These are phyloP conservation scores for Scrobipalpa atriplicella DNA, from an alignment of 2,888 invertebrate species.

Conservation along the genomic window DNA sequence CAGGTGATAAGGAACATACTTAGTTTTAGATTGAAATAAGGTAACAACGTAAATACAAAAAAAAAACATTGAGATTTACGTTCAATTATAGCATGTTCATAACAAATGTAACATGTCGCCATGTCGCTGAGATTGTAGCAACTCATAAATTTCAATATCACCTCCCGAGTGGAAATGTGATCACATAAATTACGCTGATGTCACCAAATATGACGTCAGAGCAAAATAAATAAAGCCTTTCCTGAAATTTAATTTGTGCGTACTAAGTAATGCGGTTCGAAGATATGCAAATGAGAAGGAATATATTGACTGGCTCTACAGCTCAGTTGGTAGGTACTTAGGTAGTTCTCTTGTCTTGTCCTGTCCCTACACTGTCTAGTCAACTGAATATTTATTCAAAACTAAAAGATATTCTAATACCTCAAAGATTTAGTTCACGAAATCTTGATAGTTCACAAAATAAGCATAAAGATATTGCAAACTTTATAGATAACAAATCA, in stretches of 20 bases:
- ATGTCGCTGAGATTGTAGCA: constrained; percentile 22
- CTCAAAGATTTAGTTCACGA: too few species aligned
- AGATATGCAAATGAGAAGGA: neutral
- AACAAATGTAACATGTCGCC: constrained; percentile 1
- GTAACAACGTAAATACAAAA: too few species aligned
- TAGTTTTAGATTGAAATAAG: too few species aligned
- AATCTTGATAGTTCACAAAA: too few species aligned
- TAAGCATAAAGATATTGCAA: neutral
- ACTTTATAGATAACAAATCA: too few species aligned
- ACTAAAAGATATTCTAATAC: neutral
- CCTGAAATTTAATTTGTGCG: neutral
- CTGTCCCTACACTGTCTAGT: too few species aligned
- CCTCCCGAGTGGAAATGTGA: constrained; percentile 45
- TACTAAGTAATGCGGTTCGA: neutral
- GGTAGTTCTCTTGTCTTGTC: too few species aligned
- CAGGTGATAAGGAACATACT: too few species aligned
- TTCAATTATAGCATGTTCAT: constrained; percentile 5
- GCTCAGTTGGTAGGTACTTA: neutral
- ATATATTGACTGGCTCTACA: too few species aligned
- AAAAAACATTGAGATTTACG: neutral
- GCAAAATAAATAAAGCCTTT: constrained; percentile 34
- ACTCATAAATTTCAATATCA: constrained; percentile 44
- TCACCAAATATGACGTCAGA: constrained; percentile 38
- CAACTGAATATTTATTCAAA: neutral
- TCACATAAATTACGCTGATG: constrained; percentile 44